A percentile compares a stretch with the other conserved stretches of the same genome.
Evolutionary conservation across 2,888 invertebrate species (phyloP).

Genomic region (Eledona agricola): DNA sequence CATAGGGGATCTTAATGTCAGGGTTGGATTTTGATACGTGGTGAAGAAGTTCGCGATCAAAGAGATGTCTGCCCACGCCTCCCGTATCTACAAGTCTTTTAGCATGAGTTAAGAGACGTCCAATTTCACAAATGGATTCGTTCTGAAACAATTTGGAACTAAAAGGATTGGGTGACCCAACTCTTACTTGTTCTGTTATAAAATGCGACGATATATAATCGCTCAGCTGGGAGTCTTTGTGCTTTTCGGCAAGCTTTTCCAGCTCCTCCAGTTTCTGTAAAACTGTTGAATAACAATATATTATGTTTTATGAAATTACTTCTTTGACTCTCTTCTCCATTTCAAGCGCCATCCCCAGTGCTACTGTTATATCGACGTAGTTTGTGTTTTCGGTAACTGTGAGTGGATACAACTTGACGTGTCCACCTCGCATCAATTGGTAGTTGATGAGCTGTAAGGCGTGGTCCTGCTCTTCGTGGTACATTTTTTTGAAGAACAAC

Average conservation of each 20-base stretch:
- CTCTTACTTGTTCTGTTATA: constrained; percentile 64
- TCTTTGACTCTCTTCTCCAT: constrained; percentile 58
- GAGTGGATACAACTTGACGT: constrained; percentile 56
- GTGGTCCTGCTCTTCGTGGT: constrained; percentile 64
- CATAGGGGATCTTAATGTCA: constrained; percentile 1
- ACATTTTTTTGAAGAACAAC: constrained; percentile 64
- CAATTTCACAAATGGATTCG: constrained; percentile 53
- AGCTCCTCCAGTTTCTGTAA: constrained; percentile 61
- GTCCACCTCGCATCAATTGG: constrained; percentile 63
- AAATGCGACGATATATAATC: constrained; percentile 66
- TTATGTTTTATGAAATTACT: constrained; percentile 39
- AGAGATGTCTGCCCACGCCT: constrained; percentile 51
- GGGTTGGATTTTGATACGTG: neutral
- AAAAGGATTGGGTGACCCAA: constrained; percentile 4
- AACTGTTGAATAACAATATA: constrained; percentile 9
- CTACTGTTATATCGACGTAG: constrained; percentile 60
- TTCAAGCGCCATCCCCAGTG: constrained; percentile 58
- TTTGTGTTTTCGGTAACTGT: constrained; percentile 53
- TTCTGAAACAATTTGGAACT: constrained; percentile 45
- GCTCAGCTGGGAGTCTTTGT: constrained; percentile 64
- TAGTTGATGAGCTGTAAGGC: constrained; percentile 62
- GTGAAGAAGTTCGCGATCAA: constrained; percentile 55
- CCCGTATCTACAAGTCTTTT: constrained; percentile 47
- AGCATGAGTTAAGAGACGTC: constrained; percentile 50
- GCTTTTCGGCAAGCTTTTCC: constrained; percentile 60